phyloP scores from a whole-genome alignment of 2,888 invertebrate species.

The Limnephilus marmoratus region DNA sequence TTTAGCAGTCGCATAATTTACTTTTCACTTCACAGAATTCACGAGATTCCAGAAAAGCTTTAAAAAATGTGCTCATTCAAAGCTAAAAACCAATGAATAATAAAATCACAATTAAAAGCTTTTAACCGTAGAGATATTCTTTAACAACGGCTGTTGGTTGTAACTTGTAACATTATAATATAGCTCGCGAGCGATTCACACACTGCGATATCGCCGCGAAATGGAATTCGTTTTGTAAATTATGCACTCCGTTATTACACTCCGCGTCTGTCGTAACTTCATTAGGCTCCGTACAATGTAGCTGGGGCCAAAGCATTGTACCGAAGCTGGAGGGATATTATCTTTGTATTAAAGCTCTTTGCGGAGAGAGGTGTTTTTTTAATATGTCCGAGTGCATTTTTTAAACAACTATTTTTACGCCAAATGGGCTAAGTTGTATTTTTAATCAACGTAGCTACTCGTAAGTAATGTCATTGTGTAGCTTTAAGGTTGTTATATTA shows the following conservation, averaged over 20 bases:
- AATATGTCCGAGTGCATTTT: neutral
- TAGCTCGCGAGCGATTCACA: slow-evolving; percentile 42
- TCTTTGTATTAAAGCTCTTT: slow-evolving; percentile 34
- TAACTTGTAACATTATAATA: neutral
- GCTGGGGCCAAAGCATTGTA: slow-evolving; percentile 11
- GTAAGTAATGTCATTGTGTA: neutral
- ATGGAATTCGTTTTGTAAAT: slow-evolving; percentile 64
- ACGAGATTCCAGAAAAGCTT: neutral
- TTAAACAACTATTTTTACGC: neutral
- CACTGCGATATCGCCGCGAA: slow-evolving; percentile 58
- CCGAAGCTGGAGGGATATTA: neutral
- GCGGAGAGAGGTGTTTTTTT: neutral
- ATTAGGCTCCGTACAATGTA: slow-evolving; percentile 52
- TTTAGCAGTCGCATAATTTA: neutral
- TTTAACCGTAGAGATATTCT: slow-evolving; percentile 22
- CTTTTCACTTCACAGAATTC: no score
- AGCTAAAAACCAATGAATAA: neutral
- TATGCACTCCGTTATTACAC: slow-evolving; percentile 64
- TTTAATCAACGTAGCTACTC: neutral
- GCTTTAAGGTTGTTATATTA: neutral
- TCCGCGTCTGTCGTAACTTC: slow-evolving; percentile 61
- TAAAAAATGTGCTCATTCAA: neutral
- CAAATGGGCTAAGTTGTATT: neutral
- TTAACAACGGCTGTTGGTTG: neutral
- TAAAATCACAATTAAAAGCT: neutral